These are phyloP conservation scores for Linnaemya tessellans DNA, from an alignment of 2,888 invertebrate genomes.

Conservation along the genomic window DNA sequence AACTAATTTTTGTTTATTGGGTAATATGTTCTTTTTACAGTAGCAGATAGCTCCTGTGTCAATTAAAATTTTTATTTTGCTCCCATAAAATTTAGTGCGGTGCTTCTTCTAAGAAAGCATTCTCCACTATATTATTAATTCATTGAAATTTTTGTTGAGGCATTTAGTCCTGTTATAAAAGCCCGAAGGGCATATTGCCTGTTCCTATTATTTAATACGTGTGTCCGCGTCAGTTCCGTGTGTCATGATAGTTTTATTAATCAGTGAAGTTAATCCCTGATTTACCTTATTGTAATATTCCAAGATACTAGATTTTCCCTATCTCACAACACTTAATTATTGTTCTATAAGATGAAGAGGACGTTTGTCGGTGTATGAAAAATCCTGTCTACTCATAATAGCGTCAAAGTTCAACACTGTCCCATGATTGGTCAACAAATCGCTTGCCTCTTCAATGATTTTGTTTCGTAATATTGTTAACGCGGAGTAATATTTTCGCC, in stretches of 20 bases:
- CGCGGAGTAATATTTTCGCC: background rate
- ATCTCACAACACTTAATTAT: conserved; percentile 55
- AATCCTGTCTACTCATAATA: too few relatives aligned
- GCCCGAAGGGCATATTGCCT: background rate
- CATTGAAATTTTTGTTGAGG: background rate
- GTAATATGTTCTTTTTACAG: conserved; percentile 38
- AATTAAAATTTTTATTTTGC: conserved; percentile 40
- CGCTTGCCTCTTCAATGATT: background rate
- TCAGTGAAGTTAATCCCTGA: too few relatives aligned
- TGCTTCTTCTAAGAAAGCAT: background rate
- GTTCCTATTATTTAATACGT: background rate
- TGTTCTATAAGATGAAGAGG: conserved; percentile 62
- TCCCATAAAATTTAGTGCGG: background rate
- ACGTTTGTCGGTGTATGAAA: conserved; percentile 60
- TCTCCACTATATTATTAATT: background rate
- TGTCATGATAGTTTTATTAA: conserved; percentile 16
- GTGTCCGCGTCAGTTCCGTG: background rate
- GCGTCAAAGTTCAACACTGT: too few relatives aligned
- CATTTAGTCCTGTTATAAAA: background rate
- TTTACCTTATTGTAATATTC: conserved; percentile 45
- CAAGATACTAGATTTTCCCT: conserved; percentile 40
- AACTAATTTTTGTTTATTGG: conserved; percentile 19
- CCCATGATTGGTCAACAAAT: background rate
- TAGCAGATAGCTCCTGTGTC: conserved; percentile 58
- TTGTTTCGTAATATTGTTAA: background rate